Base-by-base conservation (phyloP, 1,140 invertebrate genomes). In the Coboldia fuscipes region DNA sequence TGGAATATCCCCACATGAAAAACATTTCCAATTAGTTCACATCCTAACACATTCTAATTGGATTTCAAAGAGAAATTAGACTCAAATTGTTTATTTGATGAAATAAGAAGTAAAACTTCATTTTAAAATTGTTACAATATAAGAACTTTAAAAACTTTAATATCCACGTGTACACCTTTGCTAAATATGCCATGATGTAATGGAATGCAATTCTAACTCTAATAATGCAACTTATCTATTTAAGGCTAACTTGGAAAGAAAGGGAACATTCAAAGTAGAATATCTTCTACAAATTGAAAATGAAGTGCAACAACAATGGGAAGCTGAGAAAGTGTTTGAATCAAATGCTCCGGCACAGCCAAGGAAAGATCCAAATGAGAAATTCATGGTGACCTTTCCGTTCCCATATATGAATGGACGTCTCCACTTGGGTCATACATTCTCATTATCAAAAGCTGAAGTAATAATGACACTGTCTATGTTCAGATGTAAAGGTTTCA, bases 331-430 rank as follows among this genome's bases (percentile, higher is more conserved):
- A 46, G 64, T 84, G 5, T 82, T 79, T 54, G 78, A 92, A 61
- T 57, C 66, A 12, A 70, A 93, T 64, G 82, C 82, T 16, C 79
- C 82, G 1, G 42, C 48, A 12, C 46, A 54, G 8, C 45, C 52
- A 2, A 61, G 59, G 41, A 65, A 63, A 34, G 60, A 55, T 19
- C 35, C 54, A 12, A 55, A 78, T 47, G 80, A 86, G 41, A 97
- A 97, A 50, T 97, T 82, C 54, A 61, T 97, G 23, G 78, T 75
- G 10, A 96, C 88, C 7, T 98, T 98, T 66, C 94, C 94, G 3
- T 98, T 79, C 65, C 94, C 94, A 1, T 99, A 99, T 47, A 98
- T 98, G 94, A 99, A 99, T 72, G 96, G 96, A 18, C 68, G 81
- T 29, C 67, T 98, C 34, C 96, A 99, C 68, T 61, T 98, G 31